Evolutionary conservation across 2,888 invertebrate genomes (phyloP).

Genomic region (Linyphia triangularis): DNA sequence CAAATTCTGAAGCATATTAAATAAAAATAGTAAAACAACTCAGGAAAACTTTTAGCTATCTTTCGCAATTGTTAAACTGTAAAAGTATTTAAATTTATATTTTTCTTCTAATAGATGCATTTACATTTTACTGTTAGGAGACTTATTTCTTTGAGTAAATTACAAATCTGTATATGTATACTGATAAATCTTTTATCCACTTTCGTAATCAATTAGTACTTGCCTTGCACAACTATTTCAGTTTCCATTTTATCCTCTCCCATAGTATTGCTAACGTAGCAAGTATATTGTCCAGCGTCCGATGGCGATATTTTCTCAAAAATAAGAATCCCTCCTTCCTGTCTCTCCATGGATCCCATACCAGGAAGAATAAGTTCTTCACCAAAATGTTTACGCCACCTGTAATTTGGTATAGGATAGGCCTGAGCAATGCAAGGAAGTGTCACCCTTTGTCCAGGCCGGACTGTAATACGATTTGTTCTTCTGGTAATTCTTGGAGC

Average conservation of each 20-base stretch:
- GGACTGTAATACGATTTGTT: conserved; percentile 49
- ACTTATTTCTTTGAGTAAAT: too few species aligned
- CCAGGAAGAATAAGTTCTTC: conserved; percentile 68
- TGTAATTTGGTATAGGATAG: conserved; percentile 87
- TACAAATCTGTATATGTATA: too few species aligned
- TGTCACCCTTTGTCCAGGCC: conserved; percentile 81
- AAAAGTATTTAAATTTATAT: too few species aligned
- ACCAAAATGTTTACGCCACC: conserved; percentile 81
- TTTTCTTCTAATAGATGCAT: not conserved
- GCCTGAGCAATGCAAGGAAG: conserved; percentile 86
- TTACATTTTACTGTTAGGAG: not conserved
- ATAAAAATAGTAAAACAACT: too few species aligned
- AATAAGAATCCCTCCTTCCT: conserved; percentile 79
- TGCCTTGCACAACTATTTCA: conserved; percentile 79
- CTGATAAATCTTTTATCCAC: too few species aligned
- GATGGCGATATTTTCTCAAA: conserved; percentile 77
- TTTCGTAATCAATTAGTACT: not conserved
- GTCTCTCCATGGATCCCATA: conserved; percentile 78
- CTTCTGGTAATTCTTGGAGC: conserved; percentile 74
- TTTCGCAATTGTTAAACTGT: too few species aligned
- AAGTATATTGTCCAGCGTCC: conserved; percentile 79
- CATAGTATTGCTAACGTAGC: conserved; percentile 79
- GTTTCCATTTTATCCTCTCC: conserved; percentile 78
- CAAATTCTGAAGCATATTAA: too few species aligned
- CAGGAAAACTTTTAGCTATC: too few species aligned